A percentile compares a stretch with the other conserved stretches of the same genome.
Evolutionary conservation across 2,888 invertebrate species (phyloP).

Genomic region (Timema cristinae): DNA sequence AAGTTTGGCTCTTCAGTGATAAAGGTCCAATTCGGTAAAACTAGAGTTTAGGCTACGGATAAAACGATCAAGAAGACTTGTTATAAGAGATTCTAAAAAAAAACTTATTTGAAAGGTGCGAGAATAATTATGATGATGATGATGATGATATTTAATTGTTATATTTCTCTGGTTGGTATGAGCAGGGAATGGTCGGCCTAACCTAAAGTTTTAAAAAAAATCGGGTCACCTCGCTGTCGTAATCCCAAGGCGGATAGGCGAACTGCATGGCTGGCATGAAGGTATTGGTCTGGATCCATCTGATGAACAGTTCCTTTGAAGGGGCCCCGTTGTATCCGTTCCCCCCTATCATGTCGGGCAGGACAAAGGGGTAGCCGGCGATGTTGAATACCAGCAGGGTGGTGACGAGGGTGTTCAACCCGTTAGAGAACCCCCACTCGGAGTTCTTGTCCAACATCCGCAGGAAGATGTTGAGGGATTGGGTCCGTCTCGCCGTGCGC

Average conservation of each 20-base stretch:
- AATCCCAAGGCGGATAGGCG: conserved; percentile 77
- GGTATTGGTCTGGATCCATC: conserved; percentile 74
- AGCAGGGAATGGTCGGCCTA: background rate
- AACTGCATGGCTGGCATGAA: conserved; percentile 78
- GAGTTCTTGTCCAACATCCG: conserved; percentile 78
- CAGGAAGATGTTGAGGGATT: conserved; percentile 65
- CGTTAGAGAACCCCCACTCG: conserved; percentile 62
- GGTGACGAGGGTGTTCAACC: conserved; percentile 67
- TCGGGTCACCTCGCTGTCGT: conserved; percentile 51
- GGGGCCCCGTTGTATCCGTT: conserved; percentile 59
- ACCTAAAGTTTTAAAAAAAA: background rate
- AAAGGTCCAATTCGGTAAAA: no score
- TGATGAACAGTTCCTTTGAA: conserved; percentile 62
- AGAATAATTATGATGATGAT: no score
- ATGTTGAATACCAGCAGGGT: conserved; percentile 61
- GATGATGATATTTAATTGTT: no score
- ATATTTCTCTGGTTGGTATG: no score
- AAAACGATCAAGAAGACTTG: no score
- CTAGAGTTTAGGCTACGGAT: no score
- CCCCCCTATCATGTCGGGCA: conserved; percentile 78
- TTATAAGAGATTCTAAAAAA: no score
- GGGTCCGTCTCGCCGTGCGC: conserved; percentile 65
- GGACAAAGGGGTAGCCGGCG: conserved; percentile 65
- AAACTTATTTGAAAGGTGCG: no score
- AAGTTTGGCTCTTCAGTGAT: no score